A percentile compares a stretch with the other conserved stretches of the same genome.
Evolutionary conservation across 37 sponge, comb jelly and placozoan species (phyloP).

Genomic region (Spongilla lacustris): DNA sequence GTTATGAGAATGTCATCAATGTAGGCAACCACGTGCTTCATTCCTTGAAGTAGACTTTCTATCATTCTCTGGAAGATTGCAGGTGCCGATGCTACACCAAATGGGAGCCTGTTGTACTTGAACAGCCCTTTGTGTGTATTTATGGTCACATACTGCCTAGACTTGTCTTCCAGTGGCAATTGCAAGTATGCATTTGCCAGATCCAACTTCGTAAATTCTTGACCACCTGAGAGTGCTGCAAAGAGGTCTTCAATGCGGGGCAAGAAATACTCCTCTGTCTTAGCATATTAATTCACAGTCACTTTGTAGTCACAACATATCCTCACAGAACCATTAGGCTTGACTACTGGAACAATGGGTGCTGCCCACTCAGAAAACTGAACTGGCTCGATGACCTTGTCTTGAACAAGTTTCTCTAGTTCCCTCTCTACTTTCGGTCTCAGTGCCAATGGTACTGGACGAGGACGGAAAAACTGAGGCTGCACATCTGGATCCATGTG

Average conservation of each 20-base stretch:
- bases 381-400: conserved; percentile 39
- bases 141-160: conserved; percentile 24
- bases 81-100: conserved; percentile 35
- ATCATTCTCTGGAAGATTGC: conserved; percentile 57
- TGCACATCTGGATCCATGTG: conserved; percentile 33
- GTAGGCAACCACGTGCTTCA: conserved; percentile 14
- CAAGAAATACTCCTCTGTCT: conserved; percentile 34
- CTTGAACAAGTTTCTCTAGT: conserved; percentile 27
- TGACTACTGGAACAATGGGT: conserved; percentile 59
- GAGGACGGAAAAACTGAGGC: conserved; percentile 43
- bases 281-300: conserved; percentile 34
- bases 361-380: conserved; percentile 52
- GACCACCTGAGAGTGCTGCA: conserved; percentile 31
- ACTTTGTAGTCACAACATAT: conserved; percentile 63
- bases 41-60: conserved; percentile 39
- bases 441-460: conserved; percentile 59
- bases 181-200: conserved; percentile 47
- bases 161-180: conserved; percentile 26
- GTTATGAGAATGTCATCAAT: conserved; percentile 45
- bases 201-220: conserved; percentile 44
- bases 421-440: conserved; percentile 44
- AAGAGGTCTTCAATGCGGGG: conserved; percentile 51
- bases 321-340: conserved; percentile 34
- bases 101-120: conserved; percentile 51
- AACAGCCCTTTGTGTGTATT: conserved; percentile 56